Base-by-base conservation (phyloP, 2,797 vertebrate genomes). In the Myiotriccus ornatus region DNA sequence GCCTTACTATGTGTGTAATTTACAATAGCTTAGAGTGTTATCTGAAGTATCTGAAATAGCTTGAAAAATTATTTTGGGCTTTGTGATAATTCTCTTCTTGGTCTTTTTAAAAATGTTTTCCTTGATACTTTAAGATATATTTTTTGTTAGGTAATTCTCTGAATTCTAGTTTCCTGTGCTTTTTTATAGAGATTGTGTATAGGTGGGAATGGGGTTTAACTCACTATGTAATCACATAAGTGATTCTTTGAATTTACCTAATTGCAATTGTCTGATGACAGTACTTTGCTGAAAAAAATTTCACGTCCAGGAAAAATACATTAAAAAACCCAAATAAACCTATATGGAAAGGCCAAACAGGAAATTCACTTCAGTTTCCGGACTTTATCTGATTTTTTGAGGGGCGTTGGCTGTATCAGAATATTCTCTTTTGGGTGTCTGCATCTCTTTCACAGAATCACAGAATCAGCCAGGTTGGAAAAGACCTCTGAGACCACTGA, bases 1-100 rank as follows among this genome's bases (percentile, higher is more conserved):
- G 98, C 98, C 98, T 98, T 99, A 98, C 97, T 98, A 97, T 97
- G 96, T 98, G 97, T 97, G 98, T 98, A 97, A 98, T 96, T 97
- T 97, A 97, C 15, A 92, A 88, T 97, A 98, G 97, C 93, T 98
- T 98, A 98, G 97, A 98, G 89, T 97, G 97, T 98, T 98, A 95
- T 97, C 95, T 98, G 92, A 97, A 97, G 89, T 98, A 97, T 97
- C 95, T 98, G 92, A 97, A 97, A 89, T 98, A 97, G 97, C 97
- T 97, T 97, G 94, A 97, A 97, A 98, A 97, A 96, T 94, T 97
- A 96, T 97, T 97, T 95, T 98, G 95, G 87, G 89, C 93, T 98
- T 98, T 97, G 95, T 98, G 97, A 98, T 91, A 97, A 73, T 97
- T 97, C 89, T 88, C 79, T 49, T 85, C 47, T 57, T 97, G 47